Conservation (phyloP, 2,797 vertebrate genomes). For the Brachyalestes nurse region DNA sequence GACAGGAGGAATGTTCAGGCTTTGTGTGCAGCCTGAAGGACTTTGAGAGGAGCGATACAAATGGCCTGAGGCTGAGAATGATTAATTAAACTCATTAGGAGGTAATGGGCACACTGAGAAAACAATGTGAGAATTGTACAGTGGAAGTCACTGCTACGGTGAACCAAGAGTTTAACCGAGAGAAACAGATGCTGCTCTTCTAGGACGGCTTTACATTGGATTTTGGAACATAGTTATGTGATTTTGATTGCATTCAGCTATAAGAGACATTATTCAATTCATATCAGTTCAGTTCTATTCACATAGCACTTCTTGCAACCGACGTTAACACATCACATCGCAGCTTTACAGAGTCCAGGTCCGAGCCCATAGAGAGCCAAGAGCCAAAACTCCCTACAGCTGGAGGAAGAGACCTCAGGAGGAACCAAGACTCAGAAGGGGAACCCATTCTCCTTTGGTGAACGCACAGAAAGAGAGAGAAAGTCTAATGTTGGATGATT, state of each 20-base stretch:
- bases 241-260: not conserved
- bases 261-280: not conserved
- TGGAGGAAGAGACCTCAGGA: too few species aligned
- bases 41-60: not conserved
- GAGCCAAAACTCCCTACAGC: too few species aligned
- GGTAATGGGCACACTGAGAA: constrained; percentile 19
- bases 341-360: too few species aligned
- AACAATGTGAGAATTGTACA: not conserved
- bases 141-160: not conserved
- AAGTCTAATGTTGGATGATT: too few species aligned
- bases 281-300: too few species aligned
- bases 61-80: constrained; percentile 19
- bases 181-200: not conserved
- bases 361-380: too few species aligned
- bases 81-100: constrained; percentile 31
- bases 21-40: constrained; percentile 16
- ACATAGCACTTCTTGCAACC: too few species aligned
- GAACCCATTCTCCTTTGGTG: too few species aligned
- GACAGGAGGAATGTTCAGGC: constrained; percentile 6
- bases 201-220: not conserved
- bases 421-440: too few species aligned
- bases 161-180: too few species aligned
- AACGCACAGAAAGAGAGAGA: too few species aligned
- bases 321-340: too few species aligned
- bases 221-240: not conserved